These are phyloP conservation scores for Hippocampus comes DNA, from an alignment of 2,113 vertebrate genomes.

Conservation along the genomic window DNA sequence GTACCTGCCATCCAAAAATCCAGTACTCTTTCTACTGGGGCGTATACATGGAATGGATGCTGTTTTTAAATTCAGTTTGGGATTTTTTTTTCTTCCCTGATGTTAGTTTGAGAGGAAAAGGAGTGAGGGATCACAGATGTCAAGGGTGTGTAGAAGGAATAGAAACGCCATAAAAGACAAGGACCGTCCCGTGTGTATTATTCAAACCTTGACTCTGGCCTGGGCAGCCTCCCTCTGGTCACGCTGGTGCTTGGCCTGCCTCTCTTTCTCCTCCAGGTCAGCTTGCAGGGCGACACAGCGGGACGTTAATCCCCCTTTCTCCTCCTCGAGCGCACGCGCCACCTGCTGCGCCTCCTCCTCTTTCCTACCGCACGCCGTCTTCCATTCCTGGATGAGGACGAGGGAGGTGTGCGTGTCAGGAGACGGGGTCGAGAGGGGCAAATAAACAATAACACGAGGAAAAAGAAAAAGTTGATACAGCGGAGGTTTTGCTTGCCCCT, in stretches of 20 bases:
- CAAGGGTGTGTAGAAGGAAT: slow-evolving; percentile 45
- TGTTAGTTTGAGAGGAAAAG: slow-evolving; percentile 20
- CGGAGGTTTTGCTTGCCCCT: neutral
- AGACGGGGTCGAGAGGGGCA: slow-evolving; percentile 51
- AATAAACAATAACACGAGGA: slow-evolving; percentile 66
- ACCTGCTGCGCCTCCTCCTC: slow-evolving; percentile 82
- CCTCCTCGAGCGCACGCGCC: slow-evolving; percentile 80
- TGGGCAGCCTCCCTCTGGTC: slow-evolving; percentile 76
- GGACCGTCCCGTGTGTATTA: slow-evolving; percentile 15
- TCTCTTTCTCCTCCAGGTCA: slow-evolving; percentile 89
- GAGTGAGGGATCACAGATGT: slow-evolving; percentile 39
- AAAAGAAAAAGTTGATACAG: slow-evolving; percentile 48
- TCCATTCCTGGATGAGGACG: slow-evolving; percentile 74
- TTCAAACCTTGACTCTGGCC: slow-evolving; percentile 83
- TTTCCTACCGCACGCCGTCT: slow-evolving; percentile 77
- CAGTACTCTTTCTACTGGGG: neutral
- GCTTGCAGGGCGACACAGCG: slow-evolving; percentile 80
- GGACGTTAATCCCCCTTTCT: slow-evolving; percentile 83
- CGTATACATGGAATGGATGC: neutral
- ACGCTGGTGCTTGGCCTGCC: slow-evolving; percentile 75
- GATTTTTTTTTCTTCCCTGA: slow-evolving; percentile 38
- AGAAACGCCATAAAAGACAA: slow-evolving; percentile 10
- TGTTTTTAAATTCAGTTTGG: slow-evolving; percentile 47
- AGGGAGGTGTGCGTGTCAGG: slow-evolving; percentile 26
- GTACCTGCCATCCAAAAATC: neutral